Percentiles rank a stretch among this genome's conserved stretches.
Conservation (phyloP, 2,888 invertebrate genomes). For the Portevinia maculata region DNA sequence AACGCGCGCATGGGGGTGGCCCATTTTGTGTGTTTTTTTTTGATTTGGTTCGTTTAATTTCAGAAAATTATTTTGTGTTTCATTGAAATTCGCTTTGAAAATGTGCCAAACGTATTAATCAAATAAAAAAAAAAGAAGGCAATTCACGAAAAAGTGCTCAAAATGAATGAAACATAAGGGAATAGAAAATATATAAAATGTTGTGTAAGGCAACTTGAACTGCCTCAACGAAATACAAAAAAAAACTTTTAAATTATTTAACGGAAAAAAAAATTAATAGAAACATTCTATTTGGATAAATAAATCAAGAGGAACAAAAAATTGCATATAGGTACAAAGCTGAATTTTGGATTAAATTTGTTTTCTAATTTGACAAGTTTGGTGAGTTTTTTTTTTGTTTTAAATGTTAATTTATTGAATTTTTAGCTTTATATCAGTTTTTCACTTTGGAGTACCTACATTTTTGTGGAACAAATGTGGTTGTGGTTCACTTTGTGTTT, state of each 20-base stretch:
- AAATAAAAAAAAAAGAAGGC: background rate
- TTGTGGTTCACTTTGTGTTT: too few relatives aligned
- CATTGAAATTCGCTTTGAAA: slow-evolving; percentile 51
- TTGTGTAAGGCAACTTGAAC: background rate
- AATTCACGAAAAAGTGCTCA: slow-evolving; percentile 19
- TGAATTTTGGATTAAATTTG: slow-evolving; percentile 49
- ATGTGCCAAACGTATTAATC: slow-evolving; percentile 41
- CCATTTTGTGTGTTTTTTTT: slow-evolving; percentile 28
- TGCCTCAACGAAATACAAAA: background rate
- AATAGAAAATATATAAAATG: slow-evolving; percentile 9
- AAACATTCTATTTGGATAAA: slow-evolving; percentile 24
- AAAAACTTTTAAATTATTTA: slow-evolving; percentile 26
- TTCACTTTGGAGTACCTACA: background rate
- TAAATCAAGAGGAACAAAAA: slow-evolving; percentile 24
- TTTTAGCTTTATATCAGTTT: background rate
- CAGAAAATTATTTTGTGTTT: slow-evolving; percentile 30
- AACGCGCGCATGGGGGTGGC: slow-evolving; percentile 48
- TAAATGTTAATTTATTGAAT: background rate
- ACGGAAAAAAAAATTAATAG: slow-evolving; percentile 5
- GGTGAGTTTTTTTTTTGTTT: slow-evolving; percentile 43
- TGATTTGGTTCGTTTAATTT: slow-evolving; percentile 19
- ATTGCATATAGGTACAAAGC: slow-evolving; percentile 38
- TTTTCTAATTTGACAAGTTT: slow-evolving; percentile 67
- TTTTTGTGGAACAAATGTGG: too few relatives aligned
- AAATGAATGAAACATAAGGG: slow-evolving; percentile 42